Evolutionary conservation across 2,113 vertebrate species (phyloP), one percentile per base, ranked within the genome.

Genomic region (Etia nguti): DNA sequence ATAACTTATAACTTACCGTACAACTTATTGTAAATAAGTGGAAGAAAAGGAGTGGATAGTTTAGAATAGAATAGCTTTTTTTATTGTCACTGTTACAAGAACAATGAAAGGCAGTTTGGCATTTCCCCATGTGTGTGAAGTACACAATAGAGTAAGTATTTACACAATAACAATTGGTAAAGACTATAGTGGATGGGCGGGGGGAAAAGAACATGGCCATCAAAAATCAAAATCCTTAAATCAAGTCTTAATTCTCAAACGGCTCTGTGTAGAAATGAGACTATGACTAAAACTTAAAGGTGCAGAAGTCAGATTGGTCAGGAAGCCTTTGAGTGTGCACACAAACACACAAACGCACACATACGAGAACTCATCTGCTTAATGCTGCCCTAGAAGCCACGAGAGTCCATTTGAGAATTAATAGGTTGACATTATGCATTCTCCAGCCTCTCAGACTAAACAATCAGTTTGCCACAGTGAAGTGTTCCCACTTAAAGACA

Each of bases 351-450:
- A 68, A 29, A 85, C 81, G 46, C 46, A 10, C 31, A 36, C 50
- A 54, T 65, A 59, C 22, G 10, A 79, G 29, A 55, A 24, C 48
- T 43, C 79, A 57, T 65, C 68, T 56, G 6, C 36, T 65, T 38
- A 18, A 41, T 50, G 83, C 26, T 57, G 83, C 38, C 15, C 36
- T 68, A 18, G 48, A 57, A 79, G 26, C 41, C 77, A 65, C 26
- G 3, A 80, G 75, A 68, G 20, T 50, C 83, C 87, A 55, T 86
- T 75, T 88, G 54, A 65, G 34, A 84, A 88, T 62, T 80, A 83
- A 88, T 86, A 54, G 22, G 22, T 75, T 50, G 80, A 38, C 41
- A 38, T 55, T 56, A 52, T 24, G 73, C 43, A 38, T 38, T 55
- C 79, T 55, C n/a, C 3, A 6, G 55, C 54, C n/a, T 81, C 59